Percentiles rank a stretch among this genome's conserved stretches.
These are phyloP conservation scores for Zoanthus gigantus DNA, from an alignment of 92 coral and sea anemone species.

Conservation along the genomic window DNA sequence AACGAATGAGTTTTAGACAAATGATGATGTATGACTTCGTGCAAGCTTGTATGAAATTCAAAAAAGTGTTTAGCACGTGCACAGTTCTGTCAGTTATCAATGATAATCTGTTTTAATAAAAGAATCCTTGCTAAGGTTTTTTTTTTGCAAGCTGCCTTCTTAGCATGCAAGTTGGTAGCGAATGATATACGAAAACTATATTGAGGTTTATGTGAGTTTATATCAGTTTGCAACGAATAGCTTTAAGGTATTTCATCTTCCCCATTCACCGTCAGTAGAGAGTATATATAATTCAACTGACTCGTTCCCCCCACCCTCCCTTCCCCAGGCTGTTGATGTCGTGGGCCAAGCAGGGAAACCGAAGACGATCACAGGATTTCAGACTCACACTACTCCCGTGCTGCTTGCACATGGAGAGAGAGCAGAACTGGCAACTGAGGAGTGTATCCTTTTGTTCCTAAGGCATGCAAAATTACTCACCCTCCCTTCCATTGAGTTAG, in stretches of 20 bases:
- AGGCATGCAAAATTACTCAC: not conserved
- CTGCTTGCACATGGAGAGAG: slow-evolving; percentile 96
- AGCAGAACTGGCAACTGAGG: slow-evolving; percentile 98
- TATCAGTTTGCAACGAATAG: not conserved
- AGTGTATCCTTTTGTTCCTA: slow-evolving; percentile 90
- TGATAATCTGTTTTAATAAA: too few species aligned
- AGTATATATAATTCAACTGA: not conserved
- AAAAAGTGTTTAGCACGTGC: too few species aligned
- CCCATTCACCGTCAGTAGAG: not conserved
- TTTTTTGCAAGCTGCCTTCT: too few species aligned
- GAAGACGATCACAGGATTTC: slow-evolving; percentile 97
- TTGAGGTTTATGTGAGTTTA: too few species aligned
- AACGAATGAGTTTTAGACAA: too few species aligned
- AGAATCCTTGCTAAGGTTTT: too few species aligned
- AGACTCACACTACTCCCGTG: slow-evolving; percentile 98
- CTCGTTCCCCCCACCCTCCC: slow-evolving; percentile 2
- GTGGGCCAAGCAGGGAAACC: slow-evolving; percentile 99
- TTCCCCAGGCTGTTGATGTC: slow-evolving; percentile 89
- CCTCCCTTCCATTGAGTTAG: too few species aligned
- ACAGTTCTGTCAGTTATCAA: too few species aligned
- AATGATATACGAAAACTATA: too few species aligned
- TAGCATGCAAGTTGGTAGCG: too few species aligned
- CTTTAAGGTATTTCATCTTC: not conserved
- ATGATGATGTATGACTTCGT: too few species aligned
- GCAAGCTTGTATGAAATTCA: too few species aligned